Percentiles rank a stretch among this genome's conserved stretches.
Conservation (phyloP, 2,888 invertebrate species). For the Papilio elwesi region DNA sequence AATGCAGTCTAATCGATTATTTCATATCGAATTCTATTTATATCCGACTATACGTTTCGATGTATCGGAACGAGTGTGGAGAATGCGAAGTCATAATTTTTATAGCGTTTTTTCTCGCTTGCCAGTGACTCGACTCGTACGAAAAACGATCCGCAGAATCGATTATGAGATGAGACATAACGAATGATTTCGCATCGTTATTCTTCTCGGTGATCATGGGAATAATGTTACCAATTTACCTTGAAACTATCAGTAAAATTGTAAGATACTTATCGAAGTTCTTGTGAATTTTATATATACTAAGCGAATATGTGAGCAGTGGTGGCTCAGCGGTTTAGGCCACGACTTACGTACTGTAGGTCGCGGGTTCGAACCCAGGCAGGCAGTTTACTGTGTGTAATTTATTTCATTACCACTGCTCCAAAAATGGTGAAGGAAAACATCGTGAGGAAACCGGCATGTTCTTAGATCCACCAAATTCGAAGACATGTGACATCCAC, state of each 20-base stretch:
- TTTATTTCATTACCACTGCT: too few relatives aligned
- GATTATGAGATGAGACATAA: conserved; percentile 17
- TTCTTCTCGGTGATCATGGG: conserved; percentile 1
- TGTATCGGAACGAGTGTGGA: conserved; percentile 32
- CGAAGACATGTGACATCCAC: too few relatives aligned
- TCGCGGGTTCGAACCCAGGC: too few relatives aligned
- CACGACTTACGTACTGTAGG: too few relatives aligned
- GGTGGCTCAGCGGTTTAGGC: too few relatives aligned
- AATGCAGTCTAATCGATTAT: conserved; percentile 48
- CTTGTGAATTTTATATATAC: background rate
- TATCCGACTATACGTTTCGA: conserved; percentile 36
- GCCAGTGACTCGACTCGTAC: conserved; percentile 25
- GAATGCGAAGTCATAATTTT: conserved; percentile 37
- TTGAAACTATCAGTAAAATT: conserved; percentile 20
- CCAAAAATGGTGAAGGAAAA: too few relatives aligned
- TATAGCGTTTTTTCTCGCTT: conserved; percentile 18
- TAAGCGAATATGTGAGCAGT: too few relatives aligned
- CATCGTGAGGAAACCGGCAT: too few relatives aligned
- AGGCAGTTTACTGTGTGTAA: too few relatives aligned
- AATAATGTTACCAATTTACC: conserved; percentile 11
- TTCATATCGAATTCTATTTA: conserved; percentile 40
- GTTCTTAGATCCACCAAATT: too few relatives aligned
- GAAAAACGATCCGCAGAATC: conserved; percentile 27
- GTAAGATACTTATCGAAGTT: background rate
- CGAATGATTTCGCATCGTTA: conserved; percentile 18